A percentile compares a stretch with the other conserved stretches of the same genome.
phyloP scores from a whole-genome alignment of 2,113 vertebrate species.

The Ancistrus triradiatus region DNA sequence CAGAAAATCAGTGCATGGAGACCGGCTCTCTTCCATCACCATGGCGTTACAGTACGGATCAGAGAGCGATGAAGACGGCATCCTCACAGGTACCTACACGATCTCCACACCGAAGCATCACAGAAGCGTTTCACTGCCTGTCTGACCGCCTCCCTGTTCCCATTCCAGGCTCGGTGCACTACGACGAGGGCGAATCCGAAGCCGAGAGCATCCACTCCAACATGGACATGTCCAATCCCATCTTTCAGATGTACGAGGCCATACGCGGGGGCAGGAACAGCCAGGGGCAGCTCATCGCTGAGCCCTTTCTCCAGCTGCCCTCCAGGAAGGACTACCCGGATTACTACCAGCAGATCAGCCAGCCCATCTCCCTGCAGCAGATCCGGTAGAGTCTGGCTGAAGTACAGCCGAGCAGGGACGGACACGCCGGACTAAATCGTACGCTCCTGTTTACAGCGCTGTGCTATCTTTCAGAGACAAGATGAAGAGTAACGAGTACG shows the following conservation, averaged over 20 bases:
- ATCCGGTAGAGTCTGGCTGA: no score
- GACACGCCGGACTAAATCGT: no score
- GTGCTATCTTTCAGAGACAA: slow-evolving; percentile 79
- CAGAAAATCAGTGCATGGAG: slow-evolving; percentile 87
- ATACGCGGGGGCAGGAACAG: slow-evolving; percentile 91
- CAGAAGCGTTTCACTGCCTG: background rate
- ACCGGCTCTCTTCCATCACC: slow-evolving; percentile 94
- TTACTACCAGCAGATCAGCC: slow-evolving; percentile 94
- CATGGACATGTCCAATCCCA: slow-evolving; percentile 90
- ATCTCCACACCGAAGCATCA: no score
- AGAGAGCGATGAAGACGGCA: slow-evolving; percentile 94
- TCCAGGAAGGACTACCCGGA: slow-evolving; percentile 96
- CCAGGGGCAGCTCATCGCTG: slow-evolving; percentile 92
- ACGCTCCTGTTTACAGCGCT: background rate
- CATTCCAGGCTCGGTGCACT: slow-evolving; percentile 72
- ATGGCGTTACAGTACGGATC: slow-evolving; percentile 94
- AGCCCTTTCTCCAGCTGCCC: slow-evolving; percentile 94
- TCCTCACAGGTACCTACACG: slow-evolving; percentile 78
- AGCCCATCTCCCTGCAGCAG: slow-evolving; percentile 88
- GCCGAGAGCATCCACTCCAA: slow-evolving; percentile 91
- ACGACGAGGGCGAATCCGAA: slow-evolving; percentile 92
- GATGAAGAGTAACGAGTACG: slow-evolving; percentile 93
- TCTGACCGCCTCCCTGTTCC: background rate
- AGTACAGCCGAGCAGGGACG: no score
- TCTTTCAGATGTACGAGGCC: slow-evolving; percentile 93